Base-by-base conservation (phyloP, 2,113 vertebrate genomes). In the Prinia subflava region DNA sequence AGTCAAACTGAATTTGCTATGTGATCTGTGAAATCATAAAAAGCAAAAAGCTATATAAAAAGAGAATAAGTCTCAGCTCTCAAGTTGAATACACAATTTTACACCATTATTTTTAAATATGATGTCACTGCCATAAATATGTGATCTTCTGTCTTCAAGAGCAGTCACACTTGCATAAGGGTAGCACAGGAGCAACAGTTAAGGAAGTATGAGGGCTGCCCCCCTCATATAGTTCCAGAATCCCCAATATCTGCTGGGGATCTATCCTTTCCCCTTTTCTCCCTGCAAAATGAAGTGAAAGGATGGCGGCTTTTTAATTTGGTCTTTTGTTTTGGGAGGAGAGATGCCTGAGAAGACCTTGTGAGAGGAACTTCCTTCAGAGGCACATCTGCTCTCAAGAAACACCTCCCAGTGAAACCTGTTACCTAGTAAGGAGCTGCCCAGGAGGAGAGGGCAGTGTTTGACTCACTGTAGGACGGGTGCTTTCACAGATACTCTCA, bases 1-100 rank as follows among this genome's bases (percentile, higher is more conserved):
- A 73, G 52, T 90, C 78, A 90, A 87, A 91, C 30, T 62, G 68
- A 56, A 90, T 79, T 87, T 96, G 57, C 67, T 85, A 33, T 60
- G 75, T 44, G 65, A 91, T 31, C 57, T 87, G 76, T 85, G 37
- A 94, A 91, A 92, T 49, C 65, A 88, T 82, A 76, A 93, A 93
- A 82, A 82, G 41, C 49, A 64, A 71, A 87, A 70, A 79, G 20
- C 33, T 55, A 60, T 24, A 60, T 68, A 88, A 56, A 93, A 56
- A 5, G 64, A 71, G 60, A 93, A 41, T 60, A 87, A 68, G 25
- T 20, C 41, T 25, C 17, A 83, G 20, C 46, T 83, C 37, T 52
- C 73, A 50, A 95, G 18, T 65, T 85, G 59, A 76, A 57, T 0
- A 2, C 41, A 79, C 5, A 64, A 11, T 73, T 90, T 90, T 73